A percentile compares a stretch with the other conserved stretches of the same genome.
Conservation (phyloP, 2,888 invertebrate species). For the Drosophila suboccidentalis region DNA sequence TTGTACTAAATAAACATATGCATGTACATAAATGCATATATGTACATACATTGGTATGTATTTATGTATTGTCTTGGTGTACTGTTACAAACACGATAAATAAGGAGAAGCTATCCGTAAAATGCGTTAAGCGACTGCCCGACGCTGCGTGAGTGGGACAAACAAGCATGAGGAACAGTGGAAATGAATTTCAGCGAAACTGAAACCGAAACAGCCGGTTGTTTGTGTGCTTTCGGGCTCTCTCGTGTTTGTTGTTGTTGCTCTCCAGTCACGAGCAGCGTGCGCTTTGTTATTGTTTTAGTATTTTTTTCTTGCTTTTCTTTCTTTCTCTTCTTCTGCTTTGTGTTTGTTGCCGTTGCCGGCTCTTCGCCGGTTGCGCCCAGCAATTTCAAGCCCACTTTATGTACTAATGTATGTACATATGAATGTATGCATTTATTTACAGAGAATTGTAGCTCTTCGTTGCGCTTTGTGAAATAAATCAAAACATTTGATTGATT, state of each 20-base stretch:
- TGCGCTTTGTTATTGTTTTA: constrained; percentile 56
- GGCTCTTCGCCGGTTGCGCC: constrained; percentile 60
- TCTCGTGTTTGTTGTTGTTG: constrained; percentile 2
- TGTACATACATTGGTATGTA: not conserved
- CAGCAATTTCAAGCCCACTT: constrained; percentile 31
- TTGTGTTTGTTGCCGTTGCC: constrained; percentile 65
- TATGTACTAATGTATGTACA: not conserved
- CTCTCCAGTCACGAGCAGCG: constrained; percentile 37
- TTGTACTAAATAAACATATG: not conserved
- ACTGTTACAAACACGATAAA: constrained; percentile 24
- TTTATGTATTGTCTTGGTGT: not conserved
- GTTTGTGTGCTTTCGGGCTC: constrained; percentile 23
- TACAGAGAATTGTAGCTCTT: constrained; percentile 38
- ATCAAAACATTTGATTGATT: constrained; percentile 64
- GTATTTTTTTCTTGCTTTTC: constrained; percentile 20
- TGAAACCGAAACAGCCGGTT: constrained; percentile 56
- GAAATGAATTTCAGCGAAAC: constrained; percentile 29
- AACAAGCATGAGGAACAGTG: constrained; percentile 45
- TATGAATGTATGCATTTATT: constrained; percentile 28
- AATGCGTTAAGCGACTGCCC: constrained; percentile 36
- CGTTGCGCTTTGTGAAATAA: constrained; percentile 48
- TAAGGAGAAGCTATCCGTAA: not conserved
- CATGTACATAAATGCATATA: not conserved
- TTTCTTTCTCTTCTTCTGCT: constrained; percentile 39
- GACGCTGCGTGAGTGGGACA: constrained; percentile 71